These are phyloP conservation scores for Stegostoma tigrinum DNA, from an alignment of 2,113 vertebrate genomes.

Conservation along the genomic window DNA sequence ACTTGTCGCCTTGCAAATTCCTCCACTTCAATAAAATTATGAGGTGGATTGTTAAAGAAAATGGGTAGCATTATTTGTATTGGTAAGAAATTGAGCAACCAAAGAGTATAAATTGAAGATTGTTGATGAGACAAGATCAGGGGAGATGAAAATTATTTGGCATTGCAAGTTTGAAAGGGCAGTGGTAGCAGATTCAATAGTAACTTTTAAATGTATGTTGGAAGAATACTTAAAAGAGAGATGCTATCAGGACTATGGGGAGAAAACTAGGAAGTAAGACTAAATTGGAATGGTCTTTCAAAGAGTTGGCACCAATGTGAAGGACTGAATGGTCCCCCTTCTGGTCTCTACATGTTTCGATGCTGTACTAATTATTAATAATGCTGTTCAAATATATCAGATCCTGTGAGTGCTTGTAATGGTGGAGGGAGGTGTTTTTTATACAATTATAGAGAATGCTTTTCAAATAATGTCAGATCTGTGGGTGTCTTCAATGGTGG, in stretches of 20 bases:
- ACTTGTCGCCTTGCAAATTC: neutral
- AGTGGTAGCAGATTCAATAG: neutral
- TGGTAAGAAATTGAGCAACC: neutral
- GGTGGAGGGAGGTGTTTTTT: no score
- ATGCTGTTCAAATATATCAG: neutral
- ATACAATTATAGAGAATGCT: no score
- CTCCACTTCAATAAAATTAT: neutral
- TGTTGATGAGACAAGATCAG: neutral
- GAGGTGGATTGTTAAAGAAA: neutral
- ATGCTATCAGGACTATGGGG: neutral
- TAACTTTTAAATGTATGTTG: neutral
- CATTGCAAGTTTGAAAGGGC: neutral
- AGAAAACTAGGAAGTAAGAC: neutral
- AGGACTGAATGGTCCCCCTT: neutral
- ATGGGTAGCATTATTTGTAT: neutral
- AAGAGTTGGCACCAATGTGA: no score
- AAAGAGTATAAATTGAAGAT: neutral
- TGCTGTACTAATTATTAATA: no score
- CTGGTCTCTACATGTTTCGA: neutral
- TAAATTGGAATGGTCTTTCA: neutral
- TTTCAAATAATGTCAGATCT: neutral
- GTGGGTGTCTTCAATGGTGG: neutral
- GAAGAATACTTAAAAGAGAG: neutral
- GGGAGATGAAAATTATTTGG: neutral
- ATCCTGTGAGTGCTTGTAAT: neutral